Conservation (phyloP, 2,113 vertebrate species). For the pig (Sus scrofa) region T2T-Sscrofa CM000814.6:60521501-60522000, state of each 20-base stretch:
- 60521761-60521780: neutral
- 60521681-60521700: neutral
- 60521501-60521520: neutral
- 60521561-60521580: neutral
- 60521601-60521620: neutral
- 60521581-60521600: no score
- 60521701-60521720: neutral
- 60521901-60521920: neutral
- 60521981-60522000: neutral
- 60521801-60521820: neutral
- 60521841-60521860: neutral
- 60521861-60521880: neutral
- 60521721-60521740: neutral
- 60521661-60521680: no score
- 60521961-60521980: neutral
- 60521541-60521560: neutral
- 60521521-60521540: neutral
- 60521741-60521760: fast-evolving
- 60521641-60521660: neutral
- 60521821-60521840: neutral
- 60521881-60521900: neutral
- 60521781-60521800: neutral
- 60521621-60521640: neutral
- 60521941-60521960: neutral
- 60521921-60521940: neutral